Percentiles rank a stretch among this genome's conserved stretches.
These are phyloP conservation scores for Caenorhabditis japonica DNA, from an alignment of 2,888 invertebrate species.

Conservation along the genomic window DNA sequence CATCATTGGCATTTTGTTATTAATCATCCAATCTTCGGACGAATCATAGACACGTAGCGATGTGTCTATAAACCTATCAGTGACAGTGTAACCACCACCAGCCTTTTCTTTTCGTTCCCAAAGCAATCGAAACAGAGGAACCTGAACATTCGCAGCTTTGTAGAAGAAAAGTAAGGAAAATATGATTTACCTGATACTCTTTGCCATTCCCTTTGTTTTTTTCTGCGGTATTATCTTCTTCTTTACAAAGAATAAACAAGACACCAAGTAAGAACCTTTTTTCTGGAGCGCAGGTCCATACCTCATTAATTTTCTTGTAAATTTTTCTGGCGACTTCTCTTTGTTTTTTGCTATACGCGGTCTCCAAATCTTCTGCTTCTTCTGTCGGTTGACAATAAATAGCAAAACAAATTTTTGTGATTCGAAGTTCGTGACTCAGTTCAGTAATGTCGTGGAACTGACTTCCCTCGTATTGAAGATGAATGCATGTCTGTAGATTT, in stretches of 20 bases:
- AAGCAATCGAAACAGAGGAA: too few relatives aligned
- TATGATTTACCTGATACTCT: neutral
- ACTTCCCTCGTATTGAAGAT: too few relatives aligned
- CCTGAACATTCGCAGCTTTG: too few relatives aligned
- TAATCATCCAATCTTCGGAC: constrained; percentile 1
- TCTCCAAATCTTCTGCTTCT: too few relatives aligned
- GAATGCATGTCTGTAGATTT: too few relatives aligned
- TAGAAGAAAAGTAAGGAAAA: too few relatives aligned
- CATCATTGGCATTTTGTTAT: constrained; percentile 10
- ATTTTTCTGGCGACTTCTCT: neutral
- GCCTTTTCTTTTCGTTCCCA: too few relatives aligned
- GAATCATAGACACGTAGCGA: neutral
- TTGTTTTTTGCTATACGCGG: neutral
- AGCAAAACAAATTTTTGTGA: constrained; percentile 4
- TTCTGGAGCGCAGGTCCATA: neutral
- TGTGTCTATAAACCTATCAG: neutral
- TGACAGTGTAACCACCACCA: too few relatives aligned
- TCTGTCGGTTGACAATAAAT: neutral
- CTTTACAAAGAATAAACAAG: constrained; percentile 8
- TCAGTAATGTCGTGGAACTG: too few relatives aligned
- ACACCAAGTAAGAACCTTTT: constrained; percentile 1
- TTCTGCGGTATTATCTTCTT: too few relatives aligned
- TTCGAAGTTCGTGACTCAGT: neutral
- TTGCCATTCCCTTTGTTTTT: too few relatives aligned
- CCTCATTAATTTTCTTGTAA: neutral